A percentile compares a stretch with the other conserved stretches of the same genome.
These are phyloP conservation scores for Nycticebus coucang DNA, from an alignment of 2,113 vertebrate species.

Conservation along the genomic window DNA sequence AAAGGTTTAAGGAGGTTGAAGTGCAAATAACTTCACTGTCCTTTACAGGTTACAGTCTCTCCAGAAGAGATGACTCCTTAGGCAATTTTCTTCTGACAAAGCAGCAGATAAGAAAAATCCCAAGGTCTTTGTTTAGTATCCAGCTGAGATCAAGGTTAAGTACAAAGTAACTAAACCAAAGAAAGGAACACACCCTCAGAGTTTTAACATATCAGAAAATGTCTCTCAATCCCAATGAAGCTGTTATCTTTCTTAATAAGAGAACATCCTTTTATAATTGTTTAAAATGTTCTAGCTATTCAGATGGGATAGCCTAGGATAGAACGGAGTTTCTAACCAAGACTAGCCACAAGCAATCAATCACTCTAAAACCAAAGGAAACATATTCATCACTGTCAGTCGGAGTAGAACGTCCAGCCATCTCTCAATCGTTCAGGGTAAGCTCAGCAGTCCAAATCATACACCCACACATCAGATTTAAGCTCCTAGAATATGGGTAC, in stretches of 20 bases:
- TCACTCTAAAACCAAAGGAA: not conserved
- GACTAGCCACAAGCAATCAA: not conserved
- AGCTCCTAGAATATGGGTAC: not conserved
- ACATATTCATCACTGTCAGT: not conserved
- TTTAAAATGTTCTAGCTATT: not conserved
- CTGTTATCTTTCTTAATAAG: not conserved
- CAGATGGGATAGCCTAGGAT: not conserved
- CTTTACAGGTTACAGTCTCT: not conserved
- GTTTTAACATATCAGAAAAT: conserved; percentile 4
- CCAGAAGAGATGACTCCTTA: conserved; percentile 22
- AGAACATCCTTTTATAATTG: not conserved
- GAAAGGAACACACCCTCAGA: not conserved
- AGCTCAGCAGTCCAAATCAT: not conserved
- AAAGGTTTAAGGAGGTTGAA: conserved; percentile 46
- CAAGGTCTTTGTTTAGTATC: conserved; percentile 31
- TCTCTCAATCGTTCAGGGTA: not conserved
- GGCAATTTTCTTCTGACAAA: conserved; percentile 38
- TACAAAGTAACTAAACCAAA: conserved; percentile 47
- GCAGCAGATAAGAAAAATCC: conserved; percentile 5
- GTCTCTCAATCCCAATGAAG: not conserved
- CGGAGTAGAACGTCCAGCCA: not conserved
- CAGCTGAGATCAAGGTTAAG: conserved; percentile 31
- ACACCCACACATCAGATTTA: not conserved
- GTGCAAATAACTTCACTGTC: conserved; percentile 52
- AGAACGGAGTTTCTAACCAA: not conserved